A percentile compares a stretch with the other conserved stretches of the same genome.
Conservation (phyloP, 2,888 invertebrate genomes). For the Gnatocerus cornutus region DNA sequence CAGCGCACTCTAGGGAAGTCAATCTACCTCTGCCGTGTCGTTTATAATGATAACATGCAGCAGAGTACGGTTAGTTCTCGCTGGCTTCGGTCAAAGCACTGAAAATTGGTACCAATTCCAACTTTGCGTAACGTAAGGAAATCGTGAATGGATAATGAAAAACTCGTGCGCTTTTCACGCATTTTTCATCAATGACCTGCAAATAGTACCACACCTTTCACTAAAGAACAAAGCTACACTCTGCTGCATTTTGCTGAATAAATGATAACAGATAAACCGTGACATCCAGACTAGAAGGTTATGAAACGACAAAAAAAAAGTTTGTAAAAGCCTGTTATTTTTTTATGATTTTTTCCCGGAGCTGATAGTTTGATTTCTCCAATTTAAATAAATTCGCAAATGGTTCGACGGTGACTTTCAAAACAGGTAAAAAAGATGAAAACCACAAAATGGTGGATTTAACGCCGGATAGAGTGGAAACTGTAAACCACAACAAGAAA, state of each 20-base stretch:
- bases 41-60: slow-evolving; percentile 46
- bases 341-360: neutral
- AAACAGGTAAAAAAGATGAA: slow-evolving; percentile 34
- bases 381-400: slow-evolving; percentile 29
- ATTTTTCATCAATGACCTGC: slow-evolving; percentile 5
- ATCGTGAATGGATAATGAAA: neutral
- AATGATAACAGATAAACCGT: slow-evolving; percentile 1
- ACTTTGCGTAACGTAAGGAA: neutral
- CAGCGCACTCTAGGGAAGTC: slow-evolving; percentile 48
- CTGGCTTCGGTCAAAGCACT: slow-evolving; percentile 44
- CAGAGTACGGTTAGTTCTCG: slow-evolving; percentile 47
- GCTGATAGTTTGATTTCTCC: slow-evolving; percentile 31
- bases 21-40: slow-evolving; percentile 33
- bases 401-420: slow-evolving; percentile 37
- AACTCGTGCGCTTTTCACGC: slow-evolving; percentile 1
- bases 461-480: slow-evolving; percentile 22
- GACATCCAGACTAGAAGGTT: neutral
- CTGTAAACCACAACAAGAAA: slow-evolving; percentile 18
- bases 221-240: neutral
- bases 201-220: slow-evolving; percentile 24
- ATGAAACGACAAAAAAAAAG: slow-evolving; percentile 8
- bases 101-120: neutral
- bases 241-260: neutral
- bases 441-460: slow-evolving; percentile 39
- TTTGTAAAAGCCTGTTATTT: slow-evolving; percentile 4